A percentile compares a stretch with the other conserved stretches of the same genome.
Conservation (phyloP, 2,113 vertebrate species). For the Oxygymnocypris stewartii region DNA sequence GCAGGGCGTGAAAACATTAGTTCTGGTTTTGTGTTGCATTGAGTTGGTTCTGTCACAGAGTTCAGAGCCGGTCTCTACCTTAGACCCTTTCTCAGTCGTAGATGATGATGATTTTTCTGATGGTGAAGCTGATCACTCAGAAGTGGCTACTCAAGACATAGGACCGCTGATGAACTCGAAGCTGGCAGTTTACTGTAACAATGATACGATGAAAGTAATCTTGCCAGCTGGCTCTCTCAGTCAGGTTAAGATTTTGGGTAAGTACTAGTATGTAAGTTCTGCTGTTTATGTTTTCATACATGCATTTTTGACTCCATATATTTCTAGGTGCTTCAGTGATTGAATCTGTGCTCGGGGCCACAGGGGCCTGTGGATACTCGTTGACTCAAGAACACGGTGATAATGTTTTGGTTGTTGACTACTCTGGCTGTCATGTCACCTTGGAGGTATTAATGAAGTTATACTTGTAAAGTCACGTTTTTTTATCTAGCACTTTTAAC, state of each 20-base stretch:
- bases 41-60: not conserved
- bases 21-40: not conserved
- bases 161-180: not conserved
- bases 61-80: not conserved
- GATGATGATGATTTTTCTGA: not conserved
- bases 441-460: constrained; percentile 47
- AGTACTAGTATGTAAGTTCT: not conserved
- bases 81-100: not conserved
- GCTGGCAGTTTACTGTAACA: constrained; percentile 7
- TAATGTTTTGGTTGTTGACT: constrained; percentile 60
- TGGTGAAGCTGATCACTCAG: not conserved
- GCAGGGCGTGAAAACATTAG: rapidly evolving
- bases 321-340: constrained; percentile 45
- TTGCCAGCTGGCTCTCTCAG: constrained; percentile 45
- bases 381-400: not conserved
- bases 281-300: not conserved
- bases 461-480: no score
- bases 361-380: constrained; percentile 58
- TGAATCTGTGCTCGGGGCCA: constrained; percentile 29
- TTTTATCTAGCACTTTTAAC: no score
- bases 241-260: constrained; percentile 63
- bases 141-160: not conserved
- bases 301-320: not conserved
- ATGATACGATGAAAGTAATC: constrained; percentile 43
- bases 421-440: constrained; percentile 63